Percentiles rank a stretch among this genome's conserved stretches.
phyloP scores from a whole-genome alignment of 1,140 invertebrate species.

The Plutomurus gul region DNA sequence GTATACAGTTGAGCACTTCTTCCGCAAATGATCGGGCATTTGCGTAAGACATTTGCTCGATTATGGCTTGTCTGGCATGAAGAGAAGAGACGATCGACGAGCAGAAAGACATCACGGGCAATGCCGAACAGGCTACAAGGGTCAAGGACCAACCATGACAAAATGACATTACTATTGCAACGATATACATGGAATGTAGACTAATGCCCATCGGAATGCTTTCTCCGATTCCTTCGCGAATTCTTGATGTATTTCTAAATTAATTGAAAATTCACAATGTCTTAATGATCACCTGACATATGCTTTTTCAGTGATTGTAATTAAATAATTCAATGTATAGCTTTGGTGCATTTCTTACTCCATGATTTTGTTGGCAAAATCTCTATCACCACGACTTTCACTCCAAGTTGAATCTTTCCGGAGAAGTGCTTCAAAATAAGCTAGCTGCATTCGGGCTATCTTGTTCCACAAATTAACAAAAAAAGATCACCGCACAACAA shows the following conservation, averaged over 20 bases:
- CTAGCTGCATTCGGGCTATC: constrained; percentile 2
- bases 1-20: neutral
- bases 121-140: neutral
- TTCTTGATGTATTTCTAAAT: neutral
- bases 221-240: constrained; percentile 2
- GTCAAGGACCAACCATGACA: neutral
- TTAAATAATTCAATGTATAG: neutral
- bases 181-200: neutral
- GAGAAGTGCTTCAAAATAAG: neutral
- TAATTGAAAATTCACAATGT: neutral
- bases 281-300: too few species aligned
- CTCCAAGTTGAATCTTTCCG: neutral
- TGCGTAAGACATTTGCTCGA: neutral
- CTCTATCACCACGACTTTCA: neutral
- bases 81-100: neutral
- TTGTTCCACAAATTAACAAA: neutral
- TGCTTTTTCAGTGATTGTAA: neutral
- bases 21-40: neutral
- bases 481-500: too few species aligned
- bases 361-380: constrained; percentile 12
- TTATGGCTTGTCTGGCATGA: neutral
- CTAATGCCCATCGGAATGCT: neutral
- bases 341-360: neutral
- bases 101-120: neutral
- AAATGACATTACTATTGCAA: neutral